Conservation (phyloP, 2,113 vertebrate genomes). For the Bos javanicus region DNA sequence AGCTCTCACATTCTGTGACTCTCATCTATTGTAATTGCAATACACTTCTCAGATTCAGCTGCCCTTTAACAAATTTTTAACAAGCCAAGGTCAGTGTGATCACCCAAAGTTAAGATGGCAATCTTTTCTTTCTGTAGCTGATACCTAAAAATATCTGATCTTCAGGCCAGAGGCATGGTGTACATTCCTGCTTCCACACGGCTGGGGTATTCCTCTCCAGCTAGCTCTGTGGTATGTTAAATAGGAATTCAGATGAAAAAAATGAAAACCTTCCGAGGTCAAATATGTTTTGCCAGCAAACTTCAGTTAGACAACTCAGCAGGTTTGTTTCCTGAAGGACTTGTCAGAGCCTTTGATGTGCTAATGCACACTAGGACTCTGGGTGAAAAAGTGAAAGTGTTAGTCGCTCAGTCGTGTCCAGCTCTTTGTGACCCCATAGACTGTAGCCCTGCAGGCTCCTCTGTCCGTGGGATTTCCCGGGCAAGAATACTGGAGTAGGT, state of each 20-base stretch:
- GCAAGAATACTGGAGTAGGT: background rate
- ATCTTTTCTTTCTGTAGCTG: background rate
- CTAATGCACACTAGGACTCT: background rate
- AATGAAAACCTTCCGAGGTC: background rate
- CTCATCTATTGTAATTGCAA: rapidly evolving
- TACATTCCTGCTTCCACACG: background rate
- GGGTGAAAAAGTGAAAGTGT: background rate
- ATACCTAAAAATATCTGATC: conserved; percentile 55
- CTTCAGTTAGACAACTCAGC: background rate
- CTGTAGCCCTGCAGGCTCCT: background rate
- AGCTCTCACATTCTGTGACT: rapidly evolving
- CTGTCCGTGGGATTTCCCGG: background rate
- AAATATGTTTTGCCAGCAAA: background rate
- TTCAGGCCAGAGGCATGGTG: background rate
- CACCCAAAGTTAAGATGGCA: background rate
- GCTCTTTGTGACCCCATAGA: background rate
- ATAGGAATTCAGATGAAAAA: background rate
- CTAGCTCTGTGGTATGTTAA: background rate
- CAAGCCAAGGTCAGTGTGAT: conserved; percentile 45
- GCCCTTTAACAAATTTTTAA: conserved; percentile 11
- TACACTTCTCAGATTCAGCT: background rate
- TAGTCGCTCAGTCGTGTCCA: background rate
- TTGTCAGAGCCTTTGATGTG: background rate
- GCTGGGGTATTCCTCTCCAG: background rate
- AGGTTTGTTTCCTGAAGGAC: background rate